These are phyloP conservation scores for Periplaneta americana DNA, from an alignment of 1,140 invertebrate species.

Conservation along the genomic window DNA sequence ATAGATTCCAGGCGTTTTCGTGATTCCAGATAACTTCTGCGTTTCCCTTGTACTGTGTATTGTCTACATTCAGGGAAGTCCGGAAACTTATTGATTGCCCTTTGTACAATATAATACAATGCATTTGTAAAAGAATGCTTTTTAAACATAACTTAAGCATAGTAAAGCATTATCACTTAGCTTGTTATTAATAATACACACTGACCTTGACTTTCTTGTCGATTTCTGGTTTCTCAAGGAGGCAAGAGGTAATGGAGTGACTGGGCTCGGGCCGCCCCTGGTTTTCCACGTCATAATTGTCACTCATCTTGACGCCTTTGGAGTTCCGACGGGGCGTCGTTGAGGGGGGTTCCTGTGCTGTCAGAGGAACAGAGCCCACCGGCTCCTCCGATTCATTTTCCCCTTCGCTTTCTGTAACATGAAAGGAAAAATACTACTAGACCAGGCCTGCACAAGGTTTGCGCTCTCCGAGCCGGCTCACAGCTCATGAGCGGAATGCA, in stretches of 20 bases:
- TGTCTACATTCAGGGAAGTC: no score
- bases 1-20: no score
- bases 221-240: conserved; percentile 40
- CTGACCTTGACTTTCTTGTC: conserved; percentile 52
- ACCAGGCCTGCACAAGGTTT: not conserved
- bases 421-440: not conserved
- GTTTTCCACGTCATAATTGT: conserved; percentile 10
- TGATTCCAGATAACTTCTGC: no score
- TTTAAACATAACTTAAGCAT: no score
- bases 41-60: no score
- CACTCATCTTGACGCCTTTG: conserved; percentile 20
- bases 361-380: not conserved
- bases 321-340: conserved; percentile 19
- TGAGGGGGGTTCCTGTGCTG: not conserved
- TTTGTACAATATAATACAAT: no score
- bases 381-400: conserved; percentile 38
- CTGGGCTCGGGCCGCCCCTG: conserved; percentile 22
- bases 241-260: conserved; percentile 21
- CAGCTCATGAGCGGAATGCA: no score
- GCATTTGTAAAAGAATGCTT: no score
- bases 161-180: no score
- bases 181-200: no score
- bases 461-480: no score
- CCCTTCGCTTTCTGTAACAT: conserved; percentile 35
- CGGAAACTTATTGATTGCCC: no score